Percentiles rank a stretch among this genome's conserved stretches.
Evolutionary conservation across 2,888 invertebrate genomes (phyloP).

Genomic region (Aricia artaxerxes): DNA sequence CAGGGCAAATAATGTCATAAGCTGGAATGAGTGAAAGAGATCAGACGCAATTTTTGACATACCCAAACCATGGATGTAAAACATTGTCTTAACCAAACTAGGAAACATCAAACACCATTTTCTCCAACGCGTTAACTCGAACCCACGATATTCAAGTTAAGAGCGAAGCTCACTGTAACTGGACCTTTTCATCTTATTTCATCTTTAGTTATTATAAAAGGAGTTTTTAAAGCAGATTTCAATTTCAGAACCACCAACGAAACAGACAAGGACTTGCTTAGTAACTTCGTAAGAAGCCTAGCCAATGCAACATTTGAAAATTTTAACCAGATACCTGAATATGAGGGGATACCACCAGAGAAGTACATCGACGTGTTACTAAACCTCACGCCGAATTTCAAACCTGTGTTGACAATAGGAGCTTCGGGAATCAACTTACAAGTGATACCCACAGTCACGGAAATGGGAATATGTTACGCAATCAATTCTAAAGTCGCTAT

Average conservation of each 20-base stretch:
- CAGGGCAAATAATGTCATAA: neutral
- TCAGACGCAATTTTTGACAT: no score
- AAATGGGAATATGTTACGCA: constrained; percentile 85
- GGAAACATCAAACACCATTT: no score
- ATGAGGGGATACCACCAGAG: constrained; percentile 77
- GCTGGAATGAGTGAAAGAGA: neutral
- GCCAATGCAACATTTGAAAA: constrained; percentile 81
- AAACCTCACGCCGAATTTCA: constrained; percentile 74
- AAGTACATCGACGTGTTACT: constrained; percentile 80
- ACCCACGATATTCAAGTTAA: no score
- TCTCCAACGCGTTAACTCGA: no score
- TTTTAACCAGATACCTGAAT: constrained; percentile 79
- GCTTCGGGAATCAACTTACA: constrained; percentile 73
- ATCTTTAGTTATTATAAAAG: no score
- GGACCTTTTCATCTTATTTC: no score
- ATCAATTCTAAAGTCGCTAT: constrained; percentile 84
- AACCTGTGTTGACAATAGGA: constrained; percentile 76
- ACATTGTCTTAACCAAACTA: no score
- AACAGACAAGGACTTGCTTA: constrained; percentile 76
- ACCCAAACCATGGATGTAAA: no score
- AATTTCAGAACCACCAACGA: constrained; percentile 53
- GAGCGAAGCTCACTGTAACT: no score
- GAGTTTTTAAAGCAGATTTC: neutral
- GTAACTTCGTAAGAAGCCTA: constrained; percentile 77
- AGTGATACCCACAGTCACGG: constrained; percentile 82